Base-by-base conservation (phyloP, 92 coral and sea anemone genomes). In the Anthopleura xanthogrammica region DNA sequence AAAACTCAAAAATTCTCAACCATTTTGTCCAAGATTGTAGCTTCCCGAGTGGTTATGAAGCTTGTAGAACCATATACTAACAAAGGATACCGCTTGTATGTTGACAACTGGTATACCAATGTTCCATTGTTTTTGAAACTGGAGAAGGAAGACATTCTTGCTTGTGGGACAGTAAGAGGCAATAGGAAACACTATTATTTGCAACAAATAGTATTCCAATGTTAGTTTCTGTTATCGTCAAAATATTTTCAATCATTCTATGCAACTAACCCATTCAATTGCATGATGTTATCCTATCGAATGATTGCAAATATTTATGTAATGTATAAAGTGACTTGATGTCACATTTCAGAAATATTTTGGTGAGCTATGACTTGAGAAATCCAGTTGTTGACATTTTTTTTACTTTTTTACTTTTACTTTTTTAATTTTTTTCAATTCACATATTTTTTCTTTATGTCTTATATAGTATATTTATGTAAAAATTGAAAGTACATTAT, bases 81-180 rank as follows among this genome's bases (percentile, higher is more conserved):
- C 77, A 36, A 75, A 80, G 88, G 88, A n/a, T 88, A 88, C 85
- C 52, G 64, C 17, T 56, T 88, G 78, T 88, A 22, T 75, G 85
- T 88, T 22, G 91, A 88, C 82, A 88, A 88, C 83, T 88, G 88
- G 88, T 88, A n/a, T n/a, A n/a, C 91, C 64, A 43, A 16, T 42
- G 91, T 88, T 52, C 81, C 91, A 0, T 75, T 79, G 29, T 88
- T 88, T 46, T 55, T 83, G 82, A 52, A 83, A 29, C 55, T 88
- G 76, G 88, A 88, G 40, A n/a, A n/a, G n/a, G n/a, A n/a, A n/a
- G 64, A 16, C 64, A 83, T 83, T n/a, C 78, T 88, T 48, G 91
- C 91, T 42, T 88, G 88, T 88, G 88, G 91, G 0, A 83, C 85
- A 66, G 90, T 71, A 54, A 88, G 87, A 77, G 50, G 65, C n/a